Evolutionary conservation across 2,113 vertebrate species (phyloP).

Genomic region (Phocoena phocoena): DNA sequence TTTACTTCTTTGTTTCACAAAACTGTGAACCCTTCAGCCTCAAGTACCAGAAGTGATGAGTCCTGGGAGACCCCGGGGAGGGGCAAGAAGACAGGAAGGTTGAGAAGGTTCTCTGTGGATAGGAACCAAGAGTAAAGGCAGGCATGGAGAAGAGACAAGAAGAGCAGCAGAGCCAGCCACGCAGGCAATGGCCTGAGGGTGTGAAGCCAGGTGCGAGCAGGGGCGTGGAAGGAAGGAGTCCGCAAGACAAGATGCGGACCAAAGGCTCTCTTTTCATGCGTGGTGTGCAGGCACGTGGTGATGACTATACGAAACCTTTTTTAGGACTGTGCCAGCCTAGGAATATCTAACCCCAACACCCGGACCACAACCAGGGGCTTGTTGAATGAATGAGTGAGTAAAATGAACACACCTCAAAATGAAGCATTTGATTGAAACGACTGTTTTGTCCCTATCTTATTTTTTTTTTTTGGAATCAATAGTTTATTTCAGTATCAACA

Average conservation of each 20-base stretch:
- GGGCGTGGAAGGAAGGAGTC: background rate
- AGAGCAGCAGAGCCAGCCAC: fast-evolving
- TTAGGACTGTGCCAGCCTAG: background rate
- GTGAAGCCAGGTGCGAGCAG: background rate
- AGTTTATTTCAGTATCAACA: background rate
- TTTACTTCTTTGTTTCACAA: background rate
- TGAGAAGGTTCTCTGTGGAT: background rate
- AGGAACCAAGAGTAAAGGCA: background rate
- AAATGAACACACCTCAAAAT: background rate
- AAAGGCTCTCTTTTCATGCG: fast-evolving
- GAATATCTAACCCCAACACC: background rate
- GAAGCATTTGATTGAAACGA: background rate
- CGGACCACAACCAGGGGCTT: background rate
- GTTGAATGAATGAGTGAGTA: background rate
- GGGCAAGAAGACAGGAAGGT: background rate
- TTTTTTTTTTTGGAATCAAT: background rate
- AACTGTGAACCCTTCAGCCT: background rate
- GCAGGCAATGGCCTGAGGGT: fast-evolving
- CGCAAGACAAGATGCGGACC: fast-evolving
- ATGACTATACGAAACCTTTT: background rate
- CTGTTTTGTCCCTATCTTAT: background rate
- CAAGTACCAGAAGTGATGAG: background rate
- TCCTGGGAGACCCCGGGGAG: background rate
- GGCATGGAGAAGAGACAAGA: too few species aligned
- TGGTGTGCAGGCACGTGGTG: background rate